Evolutionary conservation across 2,113 vertebrate species (phyloP).

Genomic region (Eulacestoma nigropectus): DNA sequence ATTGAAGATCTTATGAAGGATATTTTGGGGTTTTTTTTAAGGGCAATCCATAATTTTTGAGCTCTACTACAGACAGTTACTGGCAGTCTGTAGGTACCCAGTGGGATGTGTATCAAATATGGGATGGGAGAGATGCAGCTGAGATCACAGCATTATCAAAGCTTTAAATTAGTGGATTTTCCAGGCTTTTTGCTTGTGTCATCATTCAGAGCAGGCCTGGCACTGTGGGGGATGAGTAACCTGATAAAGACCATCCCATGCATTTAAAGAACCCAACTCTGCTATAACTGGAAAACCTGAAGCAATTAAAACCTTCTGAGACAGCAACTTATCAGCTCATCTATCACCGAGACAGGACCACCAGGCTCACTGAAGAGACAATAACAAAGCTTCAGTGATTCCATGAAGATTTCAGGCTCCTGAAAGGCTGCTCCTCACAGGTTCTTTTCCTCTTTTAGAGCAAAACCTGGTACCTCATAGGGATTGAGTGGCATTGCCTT

Average conservation of each 20-base stretch:
- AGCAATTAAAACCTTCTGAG: background rate
- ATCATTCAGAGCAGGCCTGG: background rate
- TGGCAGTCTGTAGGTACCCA: background rate
- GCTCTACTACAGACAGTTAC: background rate
- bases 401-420: background rate
- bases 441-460: background rate
- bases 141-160: background rate
- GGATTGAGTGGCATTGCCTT: background rate
- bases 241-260: background rate
- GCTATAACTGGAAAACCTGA: background rate
- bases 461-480: background rate
- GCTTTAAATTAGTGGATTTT: background rate
- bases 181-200: background rate
- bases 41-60: background rate
- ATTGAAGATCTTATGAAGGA: background rate
- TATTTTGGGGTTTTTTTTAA: fast-evolving
- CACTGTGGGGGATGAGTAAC: background rate
- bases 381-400: background rate
- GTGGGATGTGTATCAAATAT: background rate
- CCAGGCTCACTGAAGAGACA: background rate
- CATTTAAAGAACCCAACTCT: background rate
- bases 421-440: background rate
- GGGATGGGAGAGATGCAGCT: background rate
- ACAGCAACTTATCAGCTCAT: background rate
- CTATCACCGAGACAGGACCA: background rate